Conservation (phyloP, 1,140 invertebrate species). For the Maconellicoccus hirsutus region DNA sequence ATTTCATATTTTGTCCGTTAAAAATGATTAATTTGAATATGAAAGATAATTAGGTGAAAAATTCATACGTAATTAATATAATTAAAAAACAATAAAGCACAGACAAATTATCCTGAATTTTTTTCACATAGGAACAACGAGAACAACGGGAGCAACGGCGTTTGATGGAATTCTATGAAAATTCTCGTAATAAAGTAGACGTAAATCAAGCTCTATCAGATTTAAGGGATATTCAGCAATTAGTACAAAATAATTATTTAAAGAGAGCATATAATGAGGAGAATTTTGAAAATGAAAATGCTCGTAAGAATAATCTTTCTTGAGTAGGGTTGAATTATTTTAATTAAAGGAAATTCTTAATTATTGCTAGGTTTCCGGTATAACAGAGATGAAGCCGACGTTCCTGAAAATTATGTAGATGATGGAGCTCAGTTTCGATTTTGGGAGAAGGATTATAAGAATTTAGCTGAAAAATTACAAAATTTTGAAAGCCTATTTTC, state of each 20-base stretch:
- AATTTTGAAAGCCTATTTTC: constrained; percentile 54
- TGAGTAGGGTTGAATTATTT: not conserved
- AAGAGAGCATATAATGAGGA: not conserved
- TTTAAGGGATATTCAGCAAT: not conserved
- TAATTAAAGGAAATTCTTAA: too few species aligned
- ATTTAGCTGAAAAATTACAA: constrained; percentile 39
- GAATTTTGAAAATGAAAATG: not conserved
- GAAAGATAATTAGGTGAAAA: too few species aligned
- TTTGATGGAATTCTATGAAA: not conserved
- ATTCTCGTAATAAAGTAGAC: not conserved
- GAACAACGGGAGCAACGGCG: not conserved
- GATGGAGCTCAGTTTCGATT: not conserved
- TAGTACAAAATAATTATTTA: not conserved
- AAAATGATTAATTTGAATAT: too few species aligned
- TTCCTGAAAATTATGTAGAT: not conserved
- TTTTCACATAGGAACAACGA: not conserved
- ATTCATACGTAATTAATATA: too few species aligned
- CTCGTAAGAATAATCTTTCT: not conserved
- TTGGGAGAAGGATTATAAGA: constrained; percentile 37
- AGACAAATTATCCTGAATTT: too few species aligned
- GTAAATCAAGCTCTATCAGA: not conserved
- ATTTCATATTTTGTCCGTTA: too few species aligned
- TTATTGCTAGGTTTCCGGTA: not conserved
- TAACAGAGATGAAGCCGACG: not conserved
- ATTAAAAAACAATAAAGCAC: too few species aligned